Percentiles rank a stretch among this genome's conserved stretches.
phyloP scores from a whole-genome alignment of 2,113 vertebrate genomes.

The Azemiops feae region DNA sequence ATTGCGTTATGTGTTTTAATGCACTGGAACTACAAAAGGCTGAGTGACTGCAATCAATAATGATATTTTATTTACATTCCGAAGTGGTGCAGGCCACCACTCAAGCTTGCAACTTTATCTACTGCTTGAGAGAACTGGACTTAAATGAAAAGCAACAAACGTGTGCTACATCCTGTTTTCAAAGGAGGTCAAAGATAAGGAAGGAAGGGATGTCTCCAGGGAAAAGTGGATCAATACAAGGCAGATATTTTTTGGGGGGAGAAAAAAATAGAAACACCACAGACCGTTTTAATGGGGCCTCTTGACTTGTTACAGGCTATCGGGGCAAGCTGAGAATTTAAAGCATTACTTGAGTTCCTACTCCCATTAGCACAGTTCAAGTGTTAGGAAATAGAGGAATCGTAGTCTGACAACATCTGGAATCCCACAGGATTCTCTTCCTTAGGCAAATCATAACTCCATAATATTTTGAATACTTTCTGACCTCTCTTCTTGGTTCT shows the following conservation, averaged over 20 bases:
- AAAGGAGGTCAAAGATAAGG: neutral
- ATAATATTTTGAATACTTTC: neutral
- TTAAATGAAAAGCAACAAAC: neutral
- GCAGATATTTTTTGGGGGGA: neutral
- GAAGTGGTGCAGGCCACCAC: neutral
- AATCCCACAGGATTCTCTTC: neutral
- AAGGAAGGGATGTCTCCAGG: neutral
- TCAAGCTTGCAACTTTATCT: neutral
- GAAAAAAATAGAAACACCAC: neutral
- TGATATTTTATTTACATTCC: neutral
- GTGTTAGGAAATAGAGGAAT: neutral
- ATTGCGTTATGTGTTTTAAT: neutral
- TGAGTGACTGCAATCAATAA: neutral
- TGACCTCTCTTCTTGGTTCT: neutral
- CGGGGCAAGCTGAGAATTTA: neutral
- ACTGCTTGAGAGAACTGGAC: neutral
- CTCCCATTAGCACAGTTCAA: neutral
- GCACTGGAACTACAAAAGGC: neutral
- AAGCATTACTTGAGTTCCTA: neutral
- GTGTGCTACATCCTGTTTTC: no score
- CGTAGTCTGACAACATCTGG: neutral
- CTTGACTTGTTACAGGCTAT: neutral
- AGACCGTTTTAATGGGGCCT: neutral
- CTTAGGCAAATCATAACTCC: neutral
- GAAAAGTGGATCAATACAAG: neutral